Base-by-base conservation (phyloP, 1,140 invertebrate genomes). In the Microplitis mediator region DNA sequence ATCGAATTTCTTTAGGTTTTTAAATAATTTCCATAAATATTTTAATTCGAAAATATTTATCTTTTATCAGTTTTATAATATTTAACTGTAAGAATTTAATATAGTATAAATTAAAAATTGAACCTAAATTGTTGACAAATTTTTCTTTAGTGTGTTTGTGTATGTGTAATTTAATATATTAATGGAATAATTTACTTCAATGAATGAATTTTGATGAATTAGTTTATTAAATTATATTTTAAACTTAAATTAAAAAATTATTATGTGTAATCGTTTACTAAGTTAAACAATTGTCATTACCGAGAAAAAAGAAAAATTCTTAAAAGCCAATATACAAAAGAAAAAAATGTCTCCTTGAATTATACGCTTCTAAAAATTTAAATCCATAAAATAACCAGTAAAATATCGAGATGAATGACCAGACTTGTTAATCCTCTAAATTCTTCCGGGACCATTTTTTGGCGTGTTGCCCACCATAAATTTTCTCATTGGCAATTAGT, bases 401-500 rank as follows among this genome's bases (percentile, higher is more conserved):
- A 32, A 16, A 23, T 65, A 50, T 23, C 9, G 23, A 51, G 39
- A 51, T 16, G 45, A 65, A 65, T 52, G 63, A 65, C 14, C 36
- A 8, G 6, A 35, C 23, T 60, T 60, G 16, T 31, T 60, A 32
- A 11, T 31, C 58, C 31, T 16, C 32, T 45, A 63, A 36, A 23
- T 65, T 65, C 36, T 65, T 65, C 36, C n/a, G 61, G 36, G 63
- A 35, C 16, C 36, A 65, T 36, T 65, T 65, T 65, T 65, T 65
- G 63, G 39, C 45, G 45, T 51, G 63, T 39, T 63, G 61, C 61
- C 61, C 6, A 51, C 45, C 63, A 65, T 65, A 65, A 65, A 65
- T 65, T 65, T 52, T 51, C 63, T 65, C 45, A 65, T 65, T 65
- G 63, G 63, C 63, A 65, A 65, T 65, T 65, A 65, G 63, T 65